Evolutionary conservation across 2,113 vertebrate species (phyloP).

Genomic region (Calypte anna): DNA sequence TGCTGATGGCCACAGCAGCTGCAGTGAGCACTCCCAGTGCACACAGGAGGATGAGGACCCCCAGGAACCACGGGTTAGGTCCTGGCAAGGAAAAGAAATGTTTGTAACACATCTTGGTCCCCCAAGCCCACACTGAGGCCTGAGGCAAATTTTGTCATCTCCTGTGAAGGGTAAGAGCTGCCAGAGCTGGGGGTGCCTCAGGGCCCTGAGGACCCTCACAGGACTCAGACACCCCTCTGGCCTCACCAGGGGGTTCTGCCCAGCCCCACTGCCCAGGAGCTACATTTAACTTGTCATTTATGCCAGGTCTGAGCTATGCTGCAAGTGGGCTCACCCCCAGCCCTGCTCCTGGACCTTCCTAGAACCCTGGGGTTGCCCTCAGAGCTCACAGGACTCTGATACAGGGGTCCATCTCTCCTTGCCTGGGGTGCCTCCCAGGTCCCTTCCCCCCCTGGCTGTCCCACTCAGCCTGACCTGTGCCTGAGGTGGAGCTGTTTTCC

Average conservation of each 20-base stretch:
- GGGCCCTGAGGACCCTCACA: neutral
- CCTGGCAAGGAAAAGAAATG: neutral
- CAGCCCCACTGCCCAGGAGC: neutral
- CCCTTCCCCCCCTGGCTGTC: neutral
- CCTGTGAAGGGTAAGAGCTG: neutral
- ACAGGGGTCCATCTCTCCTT: neutral
- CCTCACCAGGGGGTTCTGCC: neutral
- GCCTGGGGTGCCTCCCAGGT: neutral
- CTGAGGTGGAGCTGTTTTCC: rapidly evolving
- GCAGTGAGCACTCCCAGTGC: neutral
- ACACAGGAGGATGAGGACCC: neutral
- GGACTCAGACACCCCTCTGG: rapidly evolving
- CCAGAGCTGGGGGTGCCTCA: neutral
- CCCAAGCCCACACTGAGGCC: neutral
- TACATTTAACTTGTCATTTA: neutral
- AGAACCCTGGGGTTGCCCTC: neutral
- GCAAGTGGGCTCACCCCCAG: neutral
- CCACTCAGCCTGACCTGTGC: neutral
- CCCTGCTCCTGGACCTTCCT: neutral
- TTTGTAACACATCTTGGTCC: neutral
- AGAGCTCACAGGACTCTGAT: neutral
- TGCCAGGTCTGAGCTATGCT: neutral
- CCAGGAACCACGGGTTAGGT: neutral
- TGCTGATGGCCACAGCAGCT: neutral
- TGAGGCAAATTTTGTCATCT: neutral